Evolutionary conservation across 2,888 invertebrate species (phyloP), one percentile per base, ranked within the genome.

Genomic region (Agrochola litura): DNA sequence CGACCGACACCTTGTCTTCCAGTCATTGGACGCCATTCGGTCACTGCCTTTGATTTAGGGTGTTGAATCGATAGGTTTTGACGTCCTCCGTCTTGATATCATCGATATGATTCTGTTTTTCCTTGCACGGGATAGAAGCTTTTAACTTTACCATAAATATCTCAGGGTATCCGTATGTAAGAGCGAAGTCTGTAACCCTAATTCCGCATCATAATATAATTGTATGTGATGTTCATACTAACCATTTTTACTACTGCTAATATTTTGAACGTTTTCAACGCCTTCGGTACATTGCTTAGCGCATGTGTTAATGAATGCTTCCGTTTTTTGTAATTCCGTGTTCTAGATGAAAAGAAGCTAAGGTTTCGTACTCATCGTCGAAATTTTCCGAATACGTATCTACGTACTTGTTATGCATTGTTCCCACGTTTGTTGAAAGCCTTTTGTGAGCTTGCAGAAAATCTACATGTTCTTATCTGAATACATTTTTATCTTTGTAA

Each of bases 301-400:
- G 78, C 84, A 79, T 77, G 81, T 86, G 89, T 80, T 89, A 89
- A 91, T 90, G 81, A 84, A 90, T 81, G 76, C 79, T 89, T 89
- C 89, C 90, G 88, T 79, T 89, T 87, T 84, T 79, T 77, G 67
- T 81, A 70, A 76, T 65, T 68, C 30, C 16, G 43, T 69, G 49
- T 58, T 75, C 64, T 37, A 64, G n/a, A 67, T 56, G 54, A 46
- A 72, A 61, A 67, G 14, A 67, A 52, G 30, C n/a, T 52, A 37
- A 37, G 12, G 16, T 60, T 67, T 6, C 19, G 63, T 41, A 14
- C 41, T n/a, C 14, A 10, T 37, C 5, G 41, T 19, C 14, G n/a
- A 19, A 12, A 37, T n/a, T 52, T 79, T n/a, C 69, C n/a, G 41
- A 73, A 52, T n/a, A 16, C 14, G n/a, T 46, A 54, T 54, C 22